These are phyloP conservation scores for Syritta pipiens DNA, from an alignment of 2,888 invertebrate species.

Conservation along the genomic window DNA sequence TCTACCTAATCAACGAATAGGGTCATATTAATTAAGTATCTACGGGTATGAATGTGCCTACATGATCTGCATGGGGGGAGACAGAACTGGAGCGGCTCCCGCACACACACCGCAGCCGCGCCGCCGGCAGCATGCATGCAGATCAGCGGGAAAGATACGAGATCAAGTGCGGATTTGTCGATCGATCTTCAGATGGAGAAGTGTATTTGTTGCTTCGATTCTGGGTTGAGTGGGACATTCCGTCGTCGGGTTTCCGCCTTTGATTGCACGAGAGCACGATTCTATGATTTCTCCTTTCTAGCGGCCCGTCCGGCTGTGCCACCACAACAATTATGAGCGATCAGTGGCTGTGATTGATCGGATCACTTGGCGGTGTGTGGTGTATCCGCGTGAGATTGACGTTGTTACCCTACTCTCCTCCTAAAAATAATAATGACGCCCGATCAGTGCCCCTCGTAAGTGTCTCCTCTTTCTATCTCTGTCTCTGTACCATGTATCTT, in stretches of 20 bases:
- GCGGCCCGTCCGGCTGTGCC: conserved; percentile 44
- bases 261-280: conserved; percentile 6
- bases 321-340: conserved; percentile 36
- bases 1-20: conserved; percentile 55
- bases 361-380: conserved; percentile 41
- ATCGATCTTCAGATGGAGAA: conserved; percentile 46
- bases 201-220: conserved; percentile 44
- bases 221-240: conserved; percentile 58
- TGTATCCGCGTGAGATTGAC: conserved; percentile 44
- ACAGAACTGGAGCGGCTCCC: neutral
- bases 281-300: conserved; percentile 63
- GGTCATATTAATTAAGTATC: conserved; percentile 64
- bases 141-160: conserved; percentile 5
- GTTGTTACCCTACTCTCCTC: conserved; percentile 46
- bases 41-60: conserved; percentile 10
- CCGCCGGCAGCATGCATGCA: conserved; percentile 13
- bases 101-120: conserved; percentile 12
- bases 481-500: conserved; percentile 23
- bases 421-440: conserved; percentile 32
- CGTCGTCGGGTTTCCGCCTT: conserved; percentile 44
- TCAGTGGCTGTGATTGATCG: conserved; percentile 41
- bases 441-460: neutral
- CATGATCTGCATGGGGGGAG: neutral
- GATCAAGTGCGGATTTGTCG: conserved; percentile 49
- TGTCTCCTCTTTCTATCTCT: conserved; percentile 18